phyloP scores from a whole-genome alignment of 2,113 vertebrate genomes.

The Progne subis region DNA sequence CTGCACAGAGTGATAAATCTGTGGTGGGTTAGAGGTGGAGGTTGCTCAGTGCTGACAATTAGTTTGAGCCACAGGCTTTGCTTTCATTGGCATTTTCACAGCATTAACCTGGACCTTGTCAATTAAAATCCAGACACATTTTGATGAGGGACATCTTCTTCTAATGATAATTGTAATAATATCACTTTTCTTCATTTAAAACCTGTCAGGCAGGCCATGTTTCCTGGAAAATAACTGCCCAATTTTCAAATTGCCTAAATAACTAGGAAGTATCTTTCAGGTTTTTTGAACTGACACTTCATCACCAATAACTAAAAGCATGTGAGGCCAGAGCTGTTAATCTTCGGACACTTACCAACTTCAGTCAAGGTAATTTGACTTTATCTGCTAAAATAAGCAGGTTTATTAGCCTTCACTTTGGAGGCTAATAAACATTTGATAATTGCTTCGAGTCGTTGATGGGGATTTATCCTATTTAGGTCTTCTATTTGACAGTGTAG shows the following conservation, averaged over 20 bases:
- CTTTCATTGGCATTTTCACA: conserved; percentile 67
- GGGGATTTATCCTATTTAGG: not conserved
- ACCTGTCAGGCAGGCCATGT: conserved; percentile 18
- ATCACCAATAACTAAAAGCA: conserved; percentile 31
- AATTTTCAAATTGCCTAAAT: conserved; percentile 19
- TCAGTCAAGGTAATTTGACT: conserved; percentile 40
- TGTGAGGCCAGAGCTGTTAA: conserved; percentile 4
- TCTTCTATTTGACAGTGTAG: not conserved
- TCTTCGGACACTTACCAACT: conserved; percentile 1
- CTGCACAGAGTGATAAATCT: conserved; percentile 64
- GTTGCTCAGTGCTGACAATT: conserved; percentile 63
- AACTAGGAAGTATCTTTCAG: conserved; percentile 15
- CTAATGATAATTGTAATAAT: conserved; percentile 61
- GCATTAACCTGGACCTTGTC: conserved; percentile 65
- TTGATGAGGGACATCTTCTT: conserved; percentile 54
- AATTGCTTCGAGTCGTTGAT: conserved; percentile 7
- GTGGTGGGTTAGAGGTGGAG: conserved; percentile 63
- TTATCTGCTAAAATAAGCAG: conserved; percentile 39
- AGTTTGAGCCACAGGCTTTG: conserved; percentile 59
- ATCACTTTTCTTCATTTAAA: conserved; percentile 59
- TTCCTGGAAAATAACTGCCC: conserved; percentile 48
- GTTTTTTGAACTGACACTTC: conserved; percentile 35
- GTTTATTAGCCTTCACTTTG: conserved; percentile 27
- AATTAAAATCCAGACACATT: conserved; percentile 66
- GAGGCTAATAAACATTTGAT: conserved; percentile 41